Base-by-base conservation (phyloP, 2,797 vertebrate species). In the Oophaga sylvatica region DNA sequence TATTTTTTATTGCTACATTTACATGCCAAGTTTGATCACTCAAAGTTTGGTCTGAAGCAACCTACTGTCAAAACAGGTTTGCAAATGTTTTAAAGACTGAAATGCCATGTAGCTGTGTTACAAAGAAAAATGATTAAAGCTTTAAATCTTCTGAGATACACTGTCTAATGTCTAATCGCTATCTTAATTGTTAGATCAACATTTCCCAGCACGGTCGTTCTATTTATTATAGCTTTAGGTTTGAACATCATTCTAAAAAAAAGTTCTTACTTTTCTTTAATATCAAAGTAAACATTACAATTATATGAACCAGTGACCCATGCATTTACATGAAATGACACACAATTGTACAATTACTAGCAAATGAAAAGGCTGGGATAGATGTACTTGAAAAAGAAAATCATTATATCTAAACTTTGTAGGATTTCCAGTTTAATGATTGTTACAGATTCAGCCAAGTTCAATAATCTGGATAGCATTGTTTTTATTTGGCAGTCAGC, bases 11-110 rank as follows among this genome's bases (percentile, higher is more conserved):
- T 81, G 79, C 68, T 87, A 82, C 79, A 82, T 87, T 83, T 83
- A 70, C 48, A 83, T 83, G 86, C 80, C 86, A 87, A 60, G 20
- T 68, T 87, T 83, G 78, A 87, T 87, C 86, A 87, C 59, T 87
- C 86, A 87, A 78, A 87, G 45, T 83, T 83, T 87, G 81, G 80
- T 87, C 80, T 83, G 62, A 83, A 87, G 80, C 73, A 87, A 78
- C 80, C 86, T 83, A 80, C 35, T 83, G 81, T 87, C 86, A 87
- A 48, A 87, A 83, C 29, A 83, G 60, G 71, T 87, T 87, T 87
- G 29, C 63, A 20, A 83, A 45, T 78, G 41, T 78, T 59, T 62
- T 59, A 83, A 87, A 75, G 60, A 65, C 60, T 87, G 86, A 83
- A 71, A 87, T 78, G 45, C 29, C 56, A 59, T 62, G 35, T 20